These are phyloP conservation scores for Platerodrilus igneus DNA, from an alignment of 2,888 invertebrate genomes.

Conservation along the genomic window DNA sequence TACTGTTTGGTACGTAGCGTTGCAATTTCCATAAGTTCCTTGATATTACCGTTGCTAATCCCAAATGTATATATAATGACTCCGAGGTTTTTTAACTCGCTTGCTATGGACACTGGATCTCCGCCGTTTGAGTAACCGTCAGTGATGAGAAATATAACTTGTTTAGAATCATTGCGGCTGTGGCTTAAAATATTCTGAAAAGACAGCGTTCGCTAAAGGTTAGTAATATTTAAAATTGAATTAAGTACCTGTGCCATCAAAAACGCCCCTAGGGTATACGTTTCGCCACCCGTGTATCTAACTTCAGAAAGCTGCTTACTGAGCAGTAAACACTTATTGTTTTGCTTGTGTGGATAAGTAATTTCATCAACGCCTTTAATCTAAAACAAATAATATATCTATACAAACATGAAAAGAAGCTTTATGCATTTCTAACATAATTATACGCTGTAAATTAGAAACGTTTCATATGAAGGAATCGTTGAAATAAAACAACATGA, in stretches of 20 bases:
- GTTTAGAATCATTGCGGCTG: conserved; percentile 49
- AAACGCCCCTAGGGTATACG: conserved; percentile 65
- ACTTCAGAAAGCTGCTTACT: conserved; percentile 58
- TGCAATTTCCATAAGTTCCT: conserved; percentile 60
- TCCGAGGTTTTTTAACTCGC: conserved; percentile 51
- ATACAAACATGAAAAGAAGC: conserved; percentile 1
- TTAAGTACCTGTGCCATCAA: conserved; percentile 55
- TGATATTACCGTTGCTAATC: conserved; percentile 61
- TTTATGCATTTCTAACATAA: neutral
- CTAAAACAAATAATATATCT: conserved; percentile 18
- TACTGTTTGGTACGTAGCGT: conserved; percentile 56
- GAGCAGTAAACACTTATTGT: conserved; percentile 62
- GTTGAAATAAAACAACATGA: too few relatives aligned
- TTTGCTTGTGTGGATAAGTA: conserved; percentile 47
- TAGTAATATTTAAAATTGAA: conserved; percentile 7
- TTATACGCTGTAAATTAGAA: neutral
- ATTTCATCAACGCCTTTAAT: conserved; percentile 57
- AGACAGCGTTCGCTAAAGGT: neutral
- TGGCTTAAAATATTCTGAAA: conserved; percentile 49
- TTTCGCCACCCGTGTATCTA: conserved; percentile 62
- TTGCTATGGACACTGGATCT: conserved; percentile 59
- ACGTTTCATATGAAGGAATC: conserved; percentile 3
- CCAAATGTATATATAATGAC: conserved; percentile 56
- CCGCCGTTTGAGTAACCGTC: conserved; percentile 69
- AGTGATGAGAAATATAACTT: conserved; percentile 63